A percentile compares a stretch with the other conserved stretches of the same genome.
These are phyloP conservation scores for Diploscapter pachys DNA, from an alignment of 1,140 invertebrate genomes.

Conservation along the genomic window DNA sequence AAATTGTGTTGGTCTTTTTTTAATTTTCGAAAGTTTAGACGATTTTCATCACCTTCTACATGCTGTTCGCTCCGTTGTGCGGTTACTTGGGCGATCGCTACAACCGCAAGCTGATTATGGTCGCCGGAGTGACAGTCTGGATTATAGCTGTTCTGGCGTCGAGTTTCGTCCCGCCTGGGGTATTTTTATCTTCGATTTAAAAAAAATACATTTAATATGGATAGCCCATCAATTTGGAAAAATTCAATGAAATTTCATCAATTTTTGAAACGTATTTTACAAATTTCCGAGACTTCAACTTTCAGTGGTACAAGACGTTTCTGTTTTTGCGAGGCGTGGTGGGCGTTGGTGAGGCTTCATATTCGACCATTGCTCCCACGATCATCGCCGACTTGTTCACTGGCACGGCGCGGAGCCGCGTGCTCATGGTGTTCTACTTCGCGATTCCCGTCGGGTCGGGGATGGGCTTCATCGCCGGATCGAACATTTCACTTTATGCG, in stretches of 20 bases:
- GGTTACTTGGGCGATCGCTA: constrained; percentile 95
- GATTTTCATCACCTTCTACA: constrained; percentile 89
- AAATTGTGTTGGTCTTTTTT: not conserved
- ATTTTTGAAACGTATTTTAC: constrained; percentile 11
- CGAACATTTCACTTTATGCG: constrained; percentile 69
- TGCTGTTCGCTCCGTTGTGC: constrained; percentile 93
- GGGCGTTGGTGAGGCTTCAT: constrained; percentile 90
- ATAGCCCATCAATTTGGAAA: no score
- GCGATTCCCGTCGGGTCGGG: constrained; percentile 94
- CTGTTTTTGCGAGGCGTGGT: constrained; percentile 84
- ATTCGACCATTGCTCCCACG: constrained; percentile 97
- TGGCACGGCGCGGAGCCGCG: constrained; percentile 71
- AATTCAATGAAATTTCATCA: no score
- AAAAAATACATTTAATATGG: not conserved
- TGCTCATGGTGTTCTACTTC: constrained; percentile 96
- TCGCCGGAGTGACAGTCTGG: constrained; percentile 85
- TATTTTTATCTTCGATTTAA: not conserved
- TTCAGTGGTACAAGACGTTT: constrained; percentile 74
- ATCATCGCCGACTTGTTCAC: constrained; percentile 93
- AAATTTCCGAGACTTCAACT: constrained; percentile 43
- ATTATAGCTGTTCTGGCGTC: constrained; percentile 82
- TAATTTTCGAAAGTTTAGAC: constrained; percentile 66
- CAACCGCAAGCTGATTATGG: constrained; percentile 83
- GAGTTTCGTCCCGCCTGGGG: constrained; percentile 72
- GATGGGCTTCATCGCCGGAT: constrained; percentile 87